phyloP scores from a whole-genome alignment of 2,113 vertebrate species.

The Dipodomys merriami region DNA sequence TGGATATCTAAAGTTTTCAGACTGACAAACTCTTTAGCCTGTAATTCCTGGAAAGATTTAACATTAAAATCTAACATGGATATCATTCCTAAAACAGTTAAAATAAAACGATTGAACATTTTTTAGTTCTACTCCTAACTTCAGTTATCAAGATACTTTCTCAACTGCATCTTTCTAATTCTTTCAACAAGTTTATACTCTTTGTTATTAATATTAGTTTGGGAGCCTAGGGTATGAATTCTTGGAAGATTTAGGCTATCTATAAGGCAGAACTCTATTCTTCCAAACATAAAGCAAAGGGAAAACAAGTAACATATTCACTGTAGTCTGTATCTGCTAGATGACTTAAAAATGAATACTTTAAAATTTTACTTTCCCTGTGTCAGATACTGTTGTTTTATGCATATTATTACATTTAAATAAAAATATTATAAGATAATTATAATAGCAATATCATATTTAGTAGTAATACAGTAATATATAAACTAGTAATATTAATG shows the following conservation, averaged over 20 bases:
- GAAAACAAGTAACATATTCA: not conserved
- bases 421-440: not conserved
- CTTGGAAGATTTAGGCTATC: not conserved
- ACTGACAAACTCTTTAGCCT: not conserved
- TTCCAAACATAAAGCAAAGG: not conserved
- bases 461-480: too few species aligned
- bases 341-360: not conserved
- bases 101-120: not conserved
- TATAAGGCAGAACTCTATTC: not conserved
- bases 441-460: not conserved
- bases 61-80: conserved; percentile 25
- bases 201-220: not conserved
- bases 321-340: not conserved
- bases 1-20: conserved; percentile 12
- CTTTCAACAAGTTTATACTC: not conserved
- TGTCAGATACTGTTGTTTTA: not conserved
- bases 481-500: not conserved
- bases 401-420: not conserved
- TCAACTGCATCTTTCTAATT: conserved; percentile 7
- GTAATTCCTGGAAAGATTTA: not conserved
- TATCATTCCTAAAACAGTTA: not conserved
- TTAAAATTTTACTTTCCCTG: not conserved
- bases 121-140: not conserved
- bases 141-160: conserved; percentile 3
- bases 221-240: not conserved